Conservation (phyloP, 2,113 vertebrate genomes). For the Sphyrna mokarran region DNA sequence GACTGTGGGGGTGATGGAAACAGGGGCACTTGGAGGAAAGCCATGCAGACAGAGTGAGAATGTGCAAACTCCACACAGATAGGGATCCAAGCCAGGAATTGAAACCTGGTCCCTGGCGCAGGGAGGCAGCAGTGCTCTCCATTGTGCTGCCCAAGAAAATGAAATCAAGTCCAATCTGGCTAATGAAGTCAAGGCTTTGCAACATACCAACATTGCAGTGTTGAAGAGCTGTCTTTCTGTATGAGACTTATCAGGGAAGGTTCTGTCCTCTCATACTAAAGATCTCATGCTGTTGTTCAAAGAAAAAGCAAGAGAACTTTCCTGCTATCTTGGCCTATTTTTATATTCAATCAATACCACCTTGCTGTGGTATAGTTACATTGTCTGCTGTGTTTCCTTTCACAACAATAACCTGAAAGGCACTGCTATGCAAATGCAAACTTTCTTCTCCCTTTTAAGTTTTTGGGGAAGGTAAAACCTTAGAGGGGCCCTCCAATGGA, state of each 20-base stretch:
- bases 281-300: not conserved
- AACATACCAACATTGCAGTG: not conserved
- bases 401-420: not conserved
- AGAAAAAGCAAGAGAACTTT: not conserved
- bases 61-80: too few species aligned
- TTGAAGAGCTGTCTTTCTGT: not conserved
- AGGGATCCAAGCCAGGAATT: too few species aligned
- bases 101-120: too few species aligned
- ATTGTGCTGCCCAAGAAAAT: too few species aligned
- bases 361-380: not conserved
- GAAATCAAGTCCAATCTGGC: not conserved
- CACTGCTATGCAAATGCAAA: too few species aligned
- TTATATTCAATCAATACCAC: not conserved
- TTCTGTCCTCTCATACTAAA: not conserved
- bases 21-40: too few species aligned
- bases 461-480: not conserved
- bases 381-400: not conserved
- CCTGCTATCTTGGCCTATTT: not conserved
- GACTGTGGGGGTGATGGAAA: too few species aligned
- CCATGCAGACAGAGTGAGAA: too few species aligned
- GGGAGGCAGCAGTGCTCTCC: too few species aligned
- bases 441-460: too few species aligned
- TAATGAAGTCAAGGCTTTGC: not conserved
- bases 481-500: too few species aligned
- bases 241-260: not conserved